Base-by-base conservation (phyloP, 1,140 invertebrate genomes). In the Venturia canescens region DNA sequence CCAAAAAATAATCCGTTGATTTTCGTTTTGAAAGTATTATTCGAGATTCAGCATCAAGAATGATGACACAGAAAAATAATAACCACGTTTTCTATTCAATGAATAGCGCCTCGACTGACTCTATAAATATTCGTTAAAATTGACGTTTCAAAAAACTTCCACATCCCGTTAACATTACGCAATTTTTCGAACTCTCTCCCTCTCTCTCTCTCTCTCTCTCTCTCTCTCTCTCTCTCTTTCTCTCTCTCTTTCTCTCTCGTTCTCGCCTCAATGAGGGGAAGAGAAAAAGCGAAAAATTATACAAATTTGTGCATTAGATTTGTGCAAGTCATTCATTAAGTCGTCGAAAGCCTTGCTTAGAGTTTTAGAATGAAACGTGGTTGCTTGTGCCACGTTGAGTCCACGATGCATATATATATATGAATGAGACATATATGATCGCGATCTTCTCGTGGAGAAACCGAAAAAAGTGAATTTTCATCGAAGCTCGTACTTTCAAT, bases 281-380 rank as follows among this genome's bases (percentile, higher is more conserved):
- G 81, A 78, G 80, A 69, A 85, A 84, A 80, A 83, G 21, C 18
- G 21, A 27, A 66, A 66, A 57, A 60, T 70, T 71, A 71, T 72
- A 79, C 74, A 88, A 88, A 86, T 87, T 89, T 82, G 85, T 85
- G 83, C 84, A 87, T 88, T 90, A 90, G 86, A 89, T 86, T 87
- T 84, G 85, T 87, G 83, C 81, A 86, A 88, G 79, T 86, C 82
- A 81, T 88, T 88, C 83, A 87, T 87, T 84, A 83, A 82, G 78
- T 85, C 83, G 83, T 86, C 71, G 80, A 84, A 87, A 87, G 84
- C 84, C 86, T 89, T 89, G 87, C 85, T 84, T 89, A 88, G 85
- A 87, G 82, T 84, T 85, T 86, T 89, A 90, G 86, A 85, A 86
- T 79, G 75, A 74, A 57, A 80, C 79, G 72, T 72, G 66, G 53